Evolutionary conservation across 1,140 invertebrate species (phyloP).

Genomic region (Danaus plexippus): DNA sequence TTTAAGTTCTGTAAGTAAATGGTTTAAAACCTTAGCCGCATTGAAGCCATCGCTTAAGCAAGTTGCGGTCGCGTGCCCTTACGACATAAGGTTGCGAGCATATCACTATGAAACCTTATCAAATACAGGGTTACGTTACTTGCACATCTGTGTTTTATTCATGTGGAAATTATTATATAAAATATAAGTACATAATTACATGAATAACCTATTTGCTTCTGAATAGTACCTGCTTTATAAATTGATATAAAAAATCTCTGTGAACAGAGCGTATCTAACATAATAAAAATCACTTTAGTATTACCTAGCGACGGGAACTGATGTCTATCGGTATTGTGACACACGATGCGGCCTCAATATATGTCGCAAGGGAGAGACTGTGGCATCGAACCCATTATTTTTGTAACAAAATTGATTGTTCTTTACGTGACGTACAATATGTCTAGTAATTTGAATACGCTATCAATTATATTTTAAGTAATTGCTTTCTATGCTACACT

Average conservation of each 20-base stretch:
- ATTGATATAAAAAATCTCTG: constrained; percentile 14
- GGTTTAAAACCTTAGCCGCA: constrained; percentile 24
- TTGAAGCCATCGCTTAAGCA: constrained; percentile 37
- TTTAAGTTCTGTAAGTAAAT: too few species aligned
- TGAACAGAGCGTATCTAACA: constrained; percentile 66
- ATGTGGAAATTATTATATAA: constrained; percentile 12
- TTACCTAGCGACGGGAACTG: constrained; percentile 57
- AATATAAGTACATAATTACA: too few species aligned
- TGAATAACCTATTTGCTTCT: too few species aligned
- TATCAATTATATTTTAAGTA: constrained; percentile 9
- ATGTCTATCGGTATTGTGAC: constrained; percentile 63
- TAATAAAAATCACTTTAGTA: constrained; percentile 68
- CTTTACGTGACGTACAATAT: constrained; percentile 28
- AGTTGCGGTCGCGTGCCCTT: constrained; percentile 50
- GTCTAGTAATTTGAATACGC: constrained; percentile 38
- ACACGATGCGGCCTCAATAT: constrained; percentile 58
- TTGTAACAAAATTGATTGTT: constrained; percentile 61
- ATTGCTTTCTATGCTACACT: neutral
- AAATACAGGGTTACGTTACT: constrained; percentile 34
- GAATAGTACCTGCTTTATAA: too few species aligned
- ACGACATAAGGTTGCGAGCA: constrained; percentile 43
- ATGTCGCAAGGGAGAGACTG: constrained; percentile 55
- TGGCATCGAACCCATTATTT: constrained; percentile 59
- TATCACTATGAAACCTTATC: constrained; percentile 52
- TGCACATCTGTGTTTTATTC: constrained; percentile 31